Conservation (phyloP, 2,113 vertebrate species). For the Meriones unguiculatus region DNA sequence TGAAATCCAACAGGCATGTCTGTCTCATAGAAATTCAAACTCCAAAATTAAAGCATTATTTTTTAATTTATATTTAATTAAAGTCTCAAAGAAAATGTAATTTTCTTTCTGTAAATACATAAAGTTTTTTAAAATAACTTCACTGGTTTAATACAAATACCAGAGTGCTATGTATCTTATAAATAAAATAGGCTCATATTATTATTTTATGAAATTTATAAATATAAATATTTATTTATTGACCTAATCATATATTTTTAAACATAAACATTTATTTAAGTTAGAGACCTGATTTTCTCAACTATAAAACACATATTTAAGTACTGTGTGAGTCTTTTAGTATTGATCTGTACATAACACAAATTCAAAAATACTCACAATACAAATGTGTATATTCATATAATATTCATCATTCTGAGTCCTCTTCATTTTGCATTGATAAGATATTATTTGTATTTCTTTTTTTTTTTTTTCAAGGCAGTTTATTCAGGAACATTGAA, state of each 20-base stretch:
- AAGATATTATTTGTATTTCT: neutral
- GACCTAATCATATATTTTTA: neutral
- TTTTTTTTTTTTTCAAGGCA: too few relatives aligned
- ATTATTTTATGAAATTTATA: neutral
- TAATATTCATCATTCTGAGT: neutral
- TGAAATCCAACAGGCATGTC: neutral
- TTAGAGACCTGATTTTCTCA: neutral
- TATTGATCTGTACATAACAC: neutral
- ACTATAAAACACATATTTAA: neutral
- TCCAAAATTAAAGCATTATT: neutral
- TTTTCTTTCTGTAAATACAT: too few relatives aligned
- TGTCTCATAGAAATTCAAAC: neutral
- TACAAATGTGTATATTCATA: accelerated
- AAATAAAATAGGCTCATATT: neutral
- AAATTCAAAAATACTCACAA: neutral
- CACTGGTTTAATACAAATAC: neutral
- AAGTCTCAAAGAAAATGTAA: neutral
- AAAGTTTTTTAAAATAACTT: neutral
- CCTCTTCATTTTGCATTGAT: neutral
- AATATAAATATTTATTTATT: neutral
- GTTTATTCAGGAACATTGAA: too few relatives aligned
- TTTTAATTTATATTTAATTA: neutral
- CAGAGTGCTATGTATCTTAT: neutral
- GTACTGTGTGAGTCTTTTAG: neutral
- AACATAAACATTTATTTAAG: neutral